Evolutionary conservation across 2,113 vertebrate species (phyloP).

Genomic region (Antigone vipio): DNA sequence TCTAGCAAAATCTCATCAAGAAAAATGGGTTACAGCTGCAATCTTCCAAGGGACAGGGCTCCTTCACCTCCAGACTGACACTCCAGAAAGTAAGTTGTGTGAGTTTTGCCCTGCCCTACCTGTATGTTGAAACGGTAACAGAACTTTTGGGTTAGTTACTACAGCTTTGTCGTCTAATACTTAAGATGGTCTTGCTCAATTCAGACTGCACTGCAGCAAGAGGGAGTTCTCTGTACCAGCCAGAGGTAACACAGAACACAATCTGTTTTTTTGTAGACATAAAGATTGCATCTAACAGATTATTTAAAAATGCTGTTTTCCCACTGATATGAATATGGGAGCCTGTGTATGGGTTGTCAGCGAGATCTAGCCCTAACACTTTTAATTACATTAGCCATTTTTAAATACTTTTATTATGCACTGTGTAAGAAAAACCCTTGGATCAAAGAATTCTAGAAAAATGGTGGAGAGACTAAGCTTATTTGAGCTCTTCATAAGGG

Average conservation of each 20-base stretch:
- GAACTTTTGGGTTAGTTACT: background rate
- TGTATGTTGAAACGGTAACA: background rate
- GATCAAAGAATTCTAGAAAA: conserved; percentile 12
- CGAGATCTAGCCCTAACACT: background rate
- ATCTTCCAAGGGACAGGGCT: background rate
- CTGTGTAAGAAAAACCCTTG: background rate
- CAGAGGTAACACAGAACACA: background rate
- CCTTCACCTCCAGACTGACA: background rate
- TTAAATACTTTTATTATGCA: background rate
- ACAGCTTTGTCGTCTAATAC: background rate
- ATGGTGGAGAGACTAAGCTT: background rate
- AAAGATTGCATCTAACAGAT: background rate
- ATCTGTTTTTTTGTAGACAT: background rate
- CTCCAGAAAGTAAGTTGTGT: background rate
- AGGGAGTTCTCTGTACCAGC: background rate
- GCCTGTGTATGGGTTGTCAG: background rate
- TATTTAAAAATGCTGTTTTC: background rate
- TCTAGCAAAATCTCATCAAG: background rate
- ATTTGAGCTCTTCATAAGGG: background rate
- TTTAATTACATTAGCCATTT: background rate
- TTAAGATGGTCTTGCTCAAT: background rate
- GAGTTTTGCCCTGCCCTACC: background rate
- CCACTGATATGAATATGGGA: background rate
- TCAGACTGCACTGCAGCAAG: background rate
- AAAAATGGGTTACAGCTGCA: background rate